Percentiles rank a stretch among this genome's conserved stretches.
Evolutionary conservation across 1,140 invertebrate species (phyloP).

Genomic region (Battus philenor): DNA sequence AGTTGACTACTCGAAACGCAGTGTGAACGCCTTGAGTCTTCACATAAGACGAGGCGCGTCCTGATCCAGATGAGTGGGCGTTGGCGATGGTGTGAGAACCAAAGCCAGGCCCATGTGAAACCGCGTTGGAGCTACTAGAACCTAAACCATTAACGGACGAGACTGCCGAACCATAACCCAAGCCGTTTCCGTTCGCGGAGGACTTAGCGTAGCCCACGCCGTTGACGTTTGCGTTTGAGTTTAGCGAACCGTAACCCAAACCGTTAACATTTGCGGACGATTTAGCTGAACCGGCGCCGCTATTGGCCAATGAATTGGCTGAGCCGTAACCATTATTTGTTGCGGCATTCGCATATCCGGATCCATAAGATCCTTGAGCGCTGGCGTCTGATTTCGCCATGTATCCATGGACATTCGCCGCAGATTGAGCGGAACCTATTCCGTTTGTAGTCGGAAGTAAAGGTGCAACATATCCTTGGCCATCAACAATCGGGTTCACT

Average conservation of each 20-base stretch:
- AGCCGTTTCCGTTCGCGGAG: slow-evolving; percentile 19
- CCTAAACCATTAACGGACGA: slow-evolving; percentile 18
- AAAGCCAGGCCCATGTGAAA: slow-evolving; percentile 14
- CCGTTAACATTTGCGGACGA: slow-evolving; percentile 34
- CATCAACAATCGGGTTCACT: slow-evolving; percentile 23
- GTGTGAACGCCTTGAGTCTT: slow-evolving; percentile 38
- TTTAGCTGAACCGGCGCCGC: slow-evolving; percentile 8
- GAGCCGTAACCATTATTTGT: slow-evolving; percentile 4
- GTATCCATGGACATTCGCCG: background rate
- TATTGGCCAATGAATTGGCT: slow-evolving; percentile 3
- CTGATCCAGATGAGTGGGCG: slow-evolving; percentile 41
- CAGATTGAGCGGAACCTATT: background rate
- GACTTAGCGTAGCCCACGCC: slow-evolving; percentile 18
- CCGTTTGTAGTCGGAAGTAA: too few relatives aligned
- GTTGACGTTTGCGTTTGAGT: slow-evolving; percentile 18
- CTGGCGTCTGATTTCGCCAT: slow-evolving; percentile 26
- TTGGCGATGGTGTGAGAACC: slow-evolving; percentile 36
- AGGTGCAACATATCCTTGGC: too few relatives aligned
- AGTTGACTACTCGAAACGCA: slow-evolving; percentile 45
- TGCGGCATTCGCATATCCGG: background rate
- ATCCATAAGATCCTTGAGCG: slow-evolving; percentile 23
- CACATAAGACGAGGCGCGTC: slow-evolving; percentile 41
- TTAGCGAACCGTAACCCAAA: slow-evolving; percentile 30
- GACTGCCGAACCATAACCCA: slow-evolving; percentile 13
- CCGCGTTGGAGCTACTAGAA: slow-evolving; percentile 14